A percentile compares a stretch with the other conserved stretches of the same genome.
phyloP scores from a whole-genome alignment of 2,797 vertebrate species.

The Sebastolobus altivelis region DNA sequence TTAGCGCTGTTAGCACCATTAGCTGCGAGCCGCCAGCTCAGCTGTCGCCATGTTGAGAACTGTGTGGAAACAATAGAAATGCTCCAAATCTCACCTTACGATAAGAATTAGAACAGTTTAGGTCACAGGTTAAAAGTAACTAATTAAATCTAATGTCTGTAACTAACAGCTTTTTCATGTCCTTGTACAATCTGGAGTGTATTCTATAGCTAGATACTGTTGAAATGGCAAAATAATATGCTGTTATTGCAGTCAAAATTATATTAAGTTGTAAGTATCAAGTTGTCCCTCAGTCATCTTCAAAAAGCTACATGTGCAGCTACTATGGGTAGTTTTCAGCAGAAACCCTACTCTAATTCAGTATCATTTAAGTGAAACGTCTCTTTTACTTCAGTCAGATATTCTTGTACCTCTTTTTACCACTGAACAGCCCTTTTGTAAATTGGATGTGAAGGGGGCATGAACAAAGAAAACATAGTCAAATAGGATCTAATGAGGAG shows the following conservation, averaged over 20 bases:
- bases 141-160: too few relatives aligned
- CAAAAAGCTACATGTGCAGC: background rate
- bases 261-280: background rate
- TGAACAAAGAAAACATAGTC: background rate
- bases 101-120: too few relatives aligned
- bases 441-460: background rate
- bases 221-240: background rate
- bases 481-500: background rate
- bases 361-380: background rate
- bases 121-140: too few relatives aligned
- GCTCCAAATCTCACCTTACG: too few relatives aligned
- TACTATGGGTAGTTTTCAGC: background rate
- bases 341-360: background rate
- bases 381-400: background rate
- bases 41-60: too few relatives aligned
- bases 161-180: background rate
- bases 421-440: background rate
- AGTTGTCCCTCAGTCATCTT: background rate
- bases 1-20: too few relatives aligned
- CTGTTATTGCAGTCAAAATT: background rate
- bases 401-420: background rate
- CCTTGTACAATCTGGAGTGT: background rate
- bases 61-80: too few relatives aligned
- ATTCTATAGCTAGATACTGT: background rate
- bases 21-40: too few relatives aligned